Evolutionary conservation across 2,888 invertebrate genomes (phyloP).

Genomic region (Amblyjoppa proteus): DNA sequence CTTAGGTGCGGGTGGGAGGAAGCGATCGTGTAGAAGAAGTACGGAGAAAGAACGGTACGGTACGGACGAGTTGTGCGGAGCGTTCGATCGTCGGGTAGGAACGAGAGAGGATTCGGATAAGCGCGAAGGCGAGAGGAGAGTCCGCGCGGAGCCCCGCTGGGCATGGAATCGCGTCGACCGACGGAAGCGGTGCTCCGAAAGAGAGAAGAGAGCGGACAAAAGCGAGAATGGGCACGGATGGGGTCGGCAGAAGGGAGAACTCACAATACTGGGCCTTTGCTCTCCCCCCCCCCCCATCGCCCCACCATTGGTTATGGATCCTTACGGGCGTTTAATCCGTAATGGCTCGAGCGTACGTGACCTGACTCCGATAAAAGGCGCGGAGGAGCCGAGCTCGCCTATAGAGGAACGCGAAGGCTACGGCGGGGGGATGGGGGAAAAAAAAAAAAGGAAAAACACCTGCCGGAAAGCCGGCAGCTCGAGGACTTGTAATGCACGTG

Average conservation of each 20-base stretch:
- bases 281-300: not conserved
- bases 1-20: constrained; percentile 63
- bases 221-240: constrained; percentile 21
- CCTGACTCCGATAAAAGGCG: constrained; percentile 71
- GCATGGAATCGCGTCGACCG: constrained; percentile 50
- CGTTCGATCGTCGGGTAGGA: not conserved
- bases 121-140: constrained; percentile 46
- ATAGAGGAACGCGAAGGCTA: not conserved
- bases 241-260: constrained; percentile 41
- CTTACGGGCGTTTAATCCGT: constrained; percentile 77
- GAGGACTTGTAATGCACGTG: constrained; percentile 58
- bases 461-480: constrained; percentile 43
- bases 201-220: not conserved
- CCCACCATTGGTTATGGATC: constrained; percentile 74
- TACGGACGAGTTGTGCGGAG: too few relatives aligned
- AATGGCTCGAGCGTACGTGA: constrained; percentile 75
- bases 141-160: constrained; percentile 34
- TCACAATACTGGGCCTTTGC: constrained; percentile 46
- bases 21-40: constrained; percentile 55
- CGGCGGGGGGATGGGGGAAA: not conserved
- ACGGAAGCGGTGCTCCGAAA: constrained; percentile 5
- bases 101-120: constrained; percentile 45
- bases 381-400: constrained; percentile 20
- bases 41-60: constrained; percentile 27
- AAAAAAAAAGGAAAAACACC: not conserved